Percentiles rank a stretch among this genome's conserved stretches.
Conservation (phyloP, 2,888 invertebrate species). For the Andrena bucephala region DNA sequence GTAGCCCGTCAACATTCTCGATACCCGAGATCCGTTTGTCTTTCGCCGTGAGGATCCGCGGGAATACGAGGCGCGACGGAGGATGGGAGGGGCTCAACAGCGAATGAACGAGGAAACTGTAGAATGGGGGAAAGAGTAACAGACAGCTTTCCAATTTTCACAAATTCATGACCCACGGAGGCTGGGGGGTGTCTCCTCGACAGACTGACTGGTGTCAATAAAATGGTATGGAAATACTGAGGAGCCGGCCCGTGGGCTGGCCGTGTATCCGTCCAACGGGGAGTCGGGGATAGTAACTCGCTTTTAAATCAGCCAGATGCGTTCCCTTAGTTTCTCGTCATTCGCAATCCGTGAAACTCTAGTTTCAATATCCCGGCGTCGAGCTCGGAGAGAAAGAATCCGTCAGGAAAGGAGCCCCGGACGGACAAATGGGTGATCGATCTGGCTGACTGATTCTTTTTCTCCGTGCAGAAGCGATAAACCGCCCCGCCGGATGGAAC, state of each 20-base stretch:
- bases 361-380: background rate
- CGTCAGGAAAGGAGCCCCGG: background rate
- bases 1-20: slow-evolving; percentile 48
- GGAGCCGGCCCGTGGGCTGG: background rate
- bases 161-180: slow-evolving; percentile 67
- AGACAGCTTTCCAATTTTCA: slow-evolving; percentile 74
- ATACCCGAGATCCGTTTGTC: slow-evolving; percentile 54
- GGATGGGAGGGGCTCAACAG: background rate
- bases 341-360: background rate
- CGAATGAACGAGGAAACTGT: slow-evolving; percentile 28
- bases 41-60: slow-evolving; percentile 23
- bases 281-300: slow-evolving; percentile 37
- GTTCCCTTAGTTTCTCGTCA: background rate
- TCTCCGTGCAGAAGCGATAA: no score
- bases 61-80: slow-evolving; percentile 1
- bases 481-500: no score
- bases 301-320: slow-evolving; percentile 44
- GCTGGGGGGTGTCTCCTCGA: slow-evolving; percentile 39
- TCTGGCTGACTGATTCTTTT: no score
- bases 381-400: background rate
- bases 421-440: no score
- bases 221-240: slow-evolving; percentile 60
- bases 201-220: slow-evolving; percentile 71
- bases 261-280: slow-evolving; percentile 27
- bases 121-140: slow-evolving; percentile 50